Percentiles rank a stretch among this genome's conserved stretches.
These are phyloP conservation scores for Melipona beecheii DNA, from an alignment of 2,888 invertebrate species.

Conservation along the genomic window DNA sequence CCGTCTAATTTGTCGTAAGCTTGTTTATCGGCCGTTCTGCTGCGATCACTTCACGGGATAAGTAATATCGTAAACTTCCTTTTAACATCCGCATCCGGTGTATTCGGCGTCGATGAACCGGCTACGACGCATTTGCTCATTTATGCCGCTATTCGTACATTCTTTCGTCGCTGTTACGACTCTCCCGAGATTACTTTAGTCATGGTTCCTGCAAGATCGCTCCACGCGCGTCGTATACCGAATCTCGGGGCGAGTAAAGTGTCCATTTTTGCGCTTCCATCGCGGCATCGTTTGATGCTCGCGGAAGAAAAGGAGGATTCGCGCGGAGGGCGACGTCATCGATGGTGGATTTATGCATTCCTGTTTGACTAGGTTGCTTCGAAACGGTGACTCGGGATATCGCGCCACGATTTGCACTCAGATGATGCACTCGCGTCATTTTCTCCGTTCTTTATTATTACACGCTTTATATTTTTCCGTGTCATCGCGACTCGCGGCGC, in stretches of 20 bases:
- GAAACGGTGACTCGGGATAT: constrained; percentile 44
- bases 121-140: constrained; percentile 23
- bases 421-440: constrained; percentile 45
- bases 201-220: not conserved
- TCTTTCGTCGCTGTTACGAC: constrained; percentile 14
- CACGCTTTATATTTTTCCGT: constrained; percentile 35
- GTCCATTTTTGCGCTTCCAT: constrained; percentile 1
- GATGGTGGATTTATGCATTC: constrained; percentile 34
- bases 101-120: constrained; percentile 35
- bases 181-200: constrained; percentile 29
- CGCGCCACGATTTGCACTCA: constrained; percentile 18
- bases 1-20: constrained; percentile 34
- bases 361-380: not conserved
- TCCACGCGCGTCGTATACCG: not conserved
- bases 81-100: constrained; percentile 31
- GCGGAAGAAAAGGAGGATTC: not conserved
- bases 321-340: not conserved
- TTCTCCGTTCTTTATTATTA: constrained; percentile 37
- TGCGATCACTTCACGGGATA: constrained; percentile 47
- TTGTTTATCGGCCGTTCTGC: constrained; percentile 38
- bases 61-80: constrained; percentile 53
- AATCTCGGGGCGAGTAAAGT: not conserved
- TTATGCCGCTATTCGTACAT: constrained; percentile 29
- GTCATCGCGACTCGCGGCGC: constrained; percentile 20
- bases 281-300: no score